Conservation (phyloP, 92 coral and sea anemone species). For the Isaurus tuberculatus region DNA sequence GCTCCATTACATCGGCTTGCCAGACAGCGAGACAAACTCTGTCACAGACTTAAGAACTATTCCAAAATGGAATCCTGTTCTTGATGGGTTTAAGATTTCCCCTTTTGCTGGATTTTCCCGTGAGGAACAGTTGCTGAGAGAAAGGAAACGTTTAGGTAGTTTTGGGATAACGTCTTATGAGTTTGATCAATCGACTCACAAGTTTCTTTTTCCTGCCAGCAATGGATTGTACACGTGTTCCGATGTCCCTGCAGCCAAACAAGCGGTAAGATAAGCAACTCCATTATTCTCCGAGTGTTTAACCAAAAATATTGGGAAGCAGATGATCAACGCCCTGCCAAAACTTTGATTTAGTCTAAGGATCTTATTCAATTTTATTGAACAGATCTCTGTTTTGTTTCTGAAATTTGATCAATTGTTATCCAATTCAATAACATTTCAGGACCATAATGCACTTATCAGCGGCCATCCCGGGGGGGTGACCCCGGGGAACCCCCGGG, state of each 20-base stretch:
- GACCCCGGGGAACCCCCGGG: too few relatives aligned
- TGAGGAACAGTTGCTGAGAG: slow-evolving; percentile 92
- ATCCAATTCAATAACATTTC: too few relatives aligned
- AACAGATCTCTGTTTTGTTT: too few relatives aligned
- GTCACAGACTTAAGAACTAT: slow-evolving; percentile 50
- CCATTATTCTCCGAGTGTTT: not conserved
- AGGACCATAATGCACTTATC: too few relatives aligned
- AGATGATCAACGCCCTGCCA: not conserved
- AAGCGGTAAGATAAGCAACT: slow-evolving; percentile 5
- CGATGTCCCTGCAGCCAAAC: slow-evolving; percentile 45
- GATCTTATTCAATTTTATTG: too few relatives aligned
- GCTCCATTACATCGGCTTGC: slow-evolving; percentile 88
- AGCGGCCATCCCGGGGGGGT: too few relatives aligned
- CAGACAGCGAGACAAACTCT: slow-evolving; percentile 32
- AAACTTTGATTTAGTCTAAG: not conserved
- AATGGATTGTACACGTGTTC: slow-evolving; percentile 89
- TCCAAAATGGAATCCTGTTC: slow-evolving; percentile 80
- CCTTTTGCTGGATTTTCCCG: slow-evolving; percentile 93
- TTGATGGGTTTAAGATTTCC: slow-evolving; percentile 70
- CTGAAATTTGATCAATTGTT: too few relatives aligned
- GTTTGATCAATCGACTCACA: slow-evolving; percentile 78
- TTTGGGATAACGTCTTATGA: slow-evolving; percentile 98
- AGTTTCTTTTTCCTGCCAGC: slow-evolving; percentile 88
- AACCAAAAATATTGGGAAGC: not conserved
- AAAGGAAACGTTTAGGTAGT: slow-evolving; percentile 91